These are phyloP conservation scores for Regulus satrapa DNA, from an alignment of 2,113 vertebrate genomes.

Conservation along the genomic window DNA sequence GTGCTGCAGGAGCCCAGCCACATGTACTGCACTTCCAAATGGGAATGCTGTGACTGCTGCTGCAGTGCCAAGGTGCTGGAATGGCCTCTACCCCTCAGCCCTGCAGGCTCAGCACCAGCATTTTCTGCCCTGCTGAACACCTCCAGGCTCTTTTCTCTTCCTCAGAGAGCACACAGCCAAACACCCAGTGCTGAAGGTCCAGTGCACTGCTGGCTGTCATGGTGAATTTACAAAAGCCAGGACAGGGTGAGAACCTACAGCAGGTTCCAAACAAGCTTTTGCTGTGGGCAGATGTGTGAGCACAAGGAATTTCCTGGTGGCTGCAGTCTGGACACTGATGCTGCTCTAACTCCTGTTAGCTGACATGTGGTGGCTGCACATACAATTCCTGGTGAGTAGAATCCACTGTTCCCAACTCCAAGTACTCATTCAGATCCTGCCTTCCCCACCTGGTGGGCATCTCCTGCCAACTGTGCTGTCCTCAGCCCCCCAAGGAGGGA, in stretches of 20 bases:
- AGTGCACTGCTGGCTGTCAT: neutral
- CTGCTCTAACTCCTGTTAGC: neutral
- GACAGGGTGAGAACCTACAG: neutral
- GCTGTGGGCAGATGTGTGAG: conserved; percentile 13
- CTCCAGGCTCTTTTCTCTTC: neutral
- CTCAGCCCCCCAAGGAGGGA: neutral
- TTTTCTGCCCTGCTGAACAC: neutral
- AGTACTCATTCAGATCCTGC: neutral
- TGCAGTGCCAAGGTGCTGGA: neutral
- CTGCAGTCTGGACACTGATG: neutral
- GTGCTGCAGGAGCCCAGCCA: neutral
- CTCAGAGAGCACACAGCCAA: neutral
- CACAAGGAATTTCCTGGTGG: neutral
- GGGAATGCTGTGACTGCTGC: fast-evolving
- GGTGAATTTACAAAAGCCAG: neutral
- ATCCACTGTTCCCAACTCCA: neutral
- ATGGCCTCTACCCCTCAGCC: neutral
- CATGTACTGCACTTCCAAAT: neutral
- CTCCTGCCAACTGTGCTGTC: neutral
- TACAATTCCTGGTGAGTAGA: neutral
- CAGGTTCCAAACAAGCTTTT: neutral
- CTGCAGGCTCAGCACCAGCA: neutral
- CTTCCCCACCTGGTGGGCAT: neutral
- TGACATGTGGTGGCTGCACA: neutral
- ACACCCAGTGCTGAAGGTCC: neutral